phyloP scores from a whole-genome alignment of 2,797 vertebrate genomes.

The Pagetopsis macropterus region DNA sequence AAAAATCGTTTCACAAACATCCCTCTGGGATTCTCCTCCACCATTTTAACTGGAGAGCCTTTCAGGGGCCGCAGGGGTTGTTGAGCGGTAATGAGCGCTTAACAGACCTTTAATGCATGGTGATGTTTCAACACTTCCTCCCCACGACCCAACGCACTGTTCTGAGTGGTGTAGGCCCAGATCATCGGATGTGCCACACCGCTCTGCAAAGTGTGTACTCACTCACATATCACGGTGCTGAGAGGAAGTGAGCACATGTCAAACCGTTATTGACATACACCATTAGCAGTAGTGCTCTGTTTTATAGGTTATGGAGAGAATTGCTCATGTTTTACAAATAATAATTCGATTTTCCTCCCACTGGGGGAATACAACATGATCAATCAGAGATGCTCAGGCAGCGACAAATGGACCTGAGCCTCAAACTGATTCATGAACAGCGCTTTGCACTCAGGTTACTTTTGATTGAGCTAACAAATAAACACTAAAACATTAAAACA shows the following conservation, averaged over 20 bases:
- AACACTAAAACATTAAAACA: conserved; percentile 51
- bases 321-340: conserved; percentile 10
- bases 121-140: conserved; percentile 17
- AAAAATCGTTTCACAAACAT: conserved; percentile 16
- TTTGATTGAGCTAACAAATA: conserved; percentile 20
- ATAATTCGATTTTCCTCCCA: conserved; percentile 9
- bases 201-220: not conserved
- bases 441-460: not conserved
- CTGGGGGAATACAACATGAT: conserved; percentile 1
- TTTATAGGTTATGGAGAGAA: conserved; percentile 9
- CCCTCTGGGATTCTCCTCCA: not conserved
- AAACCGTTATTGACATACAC: not conserved
- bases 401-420: conserved; percentile 12
- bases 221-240: not conserved
- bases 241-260: conserved; percentile 10
- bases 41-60: conserved; percentile 9
- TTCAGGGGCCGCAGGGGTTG: conserved; percentile 21
- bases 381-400: not conserved
- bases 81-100: conserved; percentile 1
- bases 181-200: not conserved
- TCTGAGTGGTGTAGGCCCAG: not conserved
- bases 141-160: not conserved
- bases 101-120: not conserved
- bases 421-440: conserved; percentile 18
- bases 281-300: conserved; percentile 14